These are phyloP conservation scores for Cotesia chilonis DNA, from an alignment of 1,140 invertebrate genomes.

Conservation along the genomic window DNA sequence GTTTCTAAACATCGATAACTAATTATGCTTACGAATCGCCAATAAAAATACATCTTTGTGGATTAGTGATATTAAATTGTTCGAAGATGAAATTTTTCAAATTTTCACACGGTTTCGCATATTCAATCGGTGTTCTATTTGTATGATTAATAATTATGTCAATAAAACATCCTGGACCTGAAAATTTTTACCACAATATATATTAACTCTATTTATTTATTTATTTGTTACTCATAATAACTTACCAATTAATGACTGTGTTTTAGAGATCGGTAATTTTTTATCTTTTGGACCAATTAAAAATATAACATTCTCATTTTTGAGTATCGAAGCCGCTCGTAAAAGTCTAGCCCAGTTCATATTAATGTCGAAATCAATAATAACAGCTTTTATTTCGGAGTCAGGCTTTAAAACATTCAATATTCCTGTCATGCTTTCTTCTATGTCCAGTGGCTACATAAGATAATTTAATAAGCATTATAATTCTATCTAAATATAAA, in stretches of 20 bases:
- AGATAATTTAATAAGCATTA: slow-evolving; percentile 7
- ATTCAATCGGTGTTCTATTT: slow-evolving; percentile 55
- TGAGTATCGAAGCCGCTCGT: slow-evolving; percentile 40
- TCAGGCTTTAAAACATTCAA: slow-evolving; percentile 30
- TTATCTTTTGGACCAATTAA: slow-evolving; percentile 45
- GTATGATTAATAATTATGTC: slow-evolving; percentile 61
- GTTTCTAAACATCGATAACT: too few species aligned
- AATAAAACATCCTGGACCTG: slow-evolving; percentile 64
- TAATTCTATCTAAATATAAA: slow-evolving; percentile 17
- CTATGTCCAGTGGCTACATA: slow-evolving; percentile 38
- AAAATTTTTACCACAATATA: slow-evolving; percentile 33
- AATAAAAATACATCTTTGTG: slow-evolving; percentile 69
- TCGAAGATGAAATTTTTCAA: slow-evolving; percentile 60
- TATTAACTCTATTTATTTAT: slow-evolving; percentile 10
- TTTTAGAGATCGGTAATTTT: slow-evolving; percentile 36
- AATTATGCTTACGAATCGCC: slow-evolving; percentile 67
- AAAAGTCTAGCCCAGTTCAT: slow-evolving; percentile 50
- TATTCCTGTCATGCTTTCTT: slow-evolving; percentile 19
- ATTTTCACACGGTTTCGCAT: slow-evolving; percentile 67
- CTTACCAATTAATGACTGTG: slow-evolving; percentile 20
- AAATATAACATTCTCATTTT: slow-evolving; percentile 45
- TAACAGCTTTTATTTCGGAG: slow-evolving; percentile 49
- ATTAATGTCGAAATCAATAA: slow-evolving; percentile 48
- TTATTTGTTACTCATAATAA: not conserved
- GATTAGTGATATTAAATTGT: slow-evolving; percentile 61